Conservation (phyloP, 2,888 invertebrate genomes). For the Cryptops parisi region DNA sequence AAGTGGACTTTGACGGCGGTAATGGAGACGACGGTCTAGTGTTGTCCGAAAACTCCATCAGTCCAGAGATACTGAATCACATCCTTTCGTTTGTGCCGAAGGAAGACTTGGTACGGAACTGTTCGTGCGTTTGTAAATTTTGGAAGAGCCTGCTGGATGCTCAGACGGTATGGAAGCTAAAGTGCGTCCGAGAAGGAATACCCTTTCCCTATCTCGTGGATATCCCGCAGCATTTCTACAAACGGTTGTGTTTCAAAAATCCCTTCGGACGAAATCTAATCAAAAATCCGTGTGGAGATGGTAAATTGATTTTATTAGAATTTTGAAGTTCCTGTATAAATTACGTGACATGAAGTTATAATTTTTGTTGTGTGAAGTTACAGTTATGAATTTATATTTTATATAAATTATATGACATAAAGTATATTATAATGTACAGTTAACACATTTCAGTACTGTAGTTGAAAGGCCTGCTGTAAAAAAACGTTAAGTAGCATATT, state of each 20-base stretch:
- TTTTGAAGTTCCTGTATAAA: neutral
- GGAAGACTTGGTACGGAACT: neutral
- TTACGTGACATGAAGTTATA: too few relatives aligned
- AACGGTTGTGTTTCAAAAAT: neutral
- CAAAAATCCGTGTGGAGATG: neutral
- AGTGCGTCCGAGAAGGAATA: neutral
- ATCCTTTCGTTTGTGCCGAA: neutral
- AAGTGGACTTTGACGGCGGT: too few relatives aligned
- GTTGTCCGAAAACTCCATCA: neutral
- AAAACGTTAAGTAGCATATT: too few relatives aligned
- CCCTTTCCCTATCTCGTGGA: neutral
- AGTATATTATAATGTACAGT: too few relatives aligned
- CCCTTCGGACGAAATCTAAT: constrained; percentile 5
- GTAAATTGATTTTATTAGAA: neutral
- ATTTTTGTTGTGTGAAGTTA: too few relatives aligned
- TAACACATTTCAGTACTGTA: too few relatives aligned
- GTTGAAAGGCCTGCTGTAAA: too few relatives aligned
- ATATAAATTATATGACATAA: too few relatives aligned
- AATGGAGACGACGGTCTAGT: neutral
- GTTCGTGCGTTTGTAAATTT: neutral
- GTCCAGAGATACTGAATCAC: constrained; percentile 1
- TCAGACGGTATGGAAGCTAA: constrained; percentile 2
- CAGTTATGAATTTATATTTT: too few relatives aligned
- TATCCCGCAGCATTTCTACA: constrained; percentile 1
- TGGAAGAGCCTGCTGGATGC: constrained; percentile 3